A percentile compares a stretch with the other conserved stretches of the same genome.
Evolutionary conservation across 2,113 vertebrate species (phyloP).

Genomic region (Ptilorrhoa leucosticta): DNA sequence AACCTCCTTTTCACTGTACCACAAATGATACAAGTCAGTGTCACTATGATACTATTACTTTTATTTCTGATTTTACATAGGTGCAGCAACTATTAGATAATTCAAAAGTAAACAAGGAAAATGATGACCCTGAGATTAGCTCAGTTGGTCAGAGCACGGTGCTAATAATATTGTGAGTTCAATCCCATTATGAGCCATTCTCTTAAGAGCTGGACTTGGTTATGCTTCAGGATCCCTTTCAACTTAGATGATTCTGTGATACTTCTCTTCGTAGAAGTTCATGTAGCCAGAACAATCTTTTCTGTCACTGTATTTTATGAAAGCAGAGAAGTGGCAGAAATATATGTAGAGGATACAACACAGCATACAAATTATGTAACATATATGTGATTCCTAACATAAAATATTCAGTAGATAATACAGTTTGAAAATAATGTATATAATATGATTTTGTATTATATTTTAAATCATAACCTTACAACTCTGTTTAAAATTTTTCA

Average conservation of each 20-base stretch:
- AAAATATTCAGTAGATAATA: background rate
- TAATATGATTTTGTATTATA: background rate
- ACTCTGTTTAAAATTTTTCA: background rate
- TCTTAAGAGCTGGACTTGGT: background rate
- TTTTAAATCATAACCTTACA: background rate
- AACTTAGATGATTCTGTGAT: background rate
- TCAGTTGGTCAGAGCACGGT: accelerated
- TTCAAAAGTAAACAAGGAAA: background rate
- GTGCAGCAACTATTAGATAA: background rate
- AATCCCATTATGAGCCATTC: accelerated
- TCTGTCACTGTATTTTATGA: background rate
- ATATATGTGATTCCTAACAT: background rate
- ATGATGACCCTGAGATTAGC: background rate
- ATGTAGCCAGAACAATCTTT: background rate
- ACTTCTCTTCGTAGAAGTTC: background rate
- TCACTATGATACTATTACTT: background rate
- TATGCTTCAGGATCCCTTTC: background rate
- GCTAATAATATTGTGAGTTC: background rate
- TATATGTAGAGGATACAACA: background rate
- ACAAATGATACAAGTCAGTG: background rate
- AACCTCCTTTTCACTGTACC: background rate
- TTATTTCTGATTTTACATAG: background rate
- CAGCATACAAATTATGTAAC: background rate
- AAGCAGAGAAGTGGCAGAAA: background rate
- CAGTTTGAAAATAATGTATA: background rate